Evolutionary conservation across 2,113 vertebrate species (phyloP).

Genomic region (Carassius carassius): DNA sequence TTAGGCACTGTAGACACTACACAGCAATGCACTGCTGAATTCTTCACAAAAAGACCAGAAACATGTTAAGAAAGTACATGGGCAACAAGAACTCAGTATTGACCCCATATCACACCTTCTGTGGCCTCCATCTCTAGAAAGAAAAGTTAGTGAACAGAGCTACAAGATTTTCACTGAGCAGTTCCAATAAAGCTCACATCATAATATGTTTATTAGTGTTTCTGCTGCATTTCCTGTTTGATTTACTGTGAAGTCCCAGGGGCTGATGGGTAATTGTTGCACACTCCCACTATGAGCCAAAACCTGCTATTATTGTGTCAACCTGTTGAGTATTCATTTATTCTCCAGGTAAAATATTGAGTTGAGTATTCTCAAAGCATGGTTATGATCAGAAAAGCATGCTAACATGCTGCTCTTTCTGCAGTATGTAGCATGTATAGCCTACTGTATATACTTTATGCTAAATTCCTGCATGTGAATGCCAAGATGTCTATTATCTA

Average conservation of each 20-base stretch:
- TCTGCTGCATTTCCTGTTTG: constrained; percentile 76
- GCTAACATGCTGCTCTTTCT: background rate
- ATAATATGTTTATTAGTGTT: constrained; percentile 74
- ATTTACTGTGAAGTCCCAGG: constrained; percentile 74
- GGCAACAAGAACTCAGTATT: no score
- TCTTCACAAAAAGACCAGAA: no score
- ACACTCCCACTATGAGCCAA: constrained; percentile 60
- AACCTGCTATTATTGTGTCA: constrained; percentile 33
- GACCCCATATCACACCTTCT: no score
- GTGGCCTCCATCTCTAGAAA: background rate
- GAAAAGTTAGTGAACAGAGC: background rate
- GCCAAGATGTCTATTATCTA: no score
- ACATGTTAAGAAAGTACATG: no score
- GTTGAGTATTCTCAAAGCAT: background rate
- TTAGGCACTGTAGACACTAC: no score
- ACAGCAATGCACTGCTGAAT: no score
- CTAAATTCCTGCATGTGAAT: no score
- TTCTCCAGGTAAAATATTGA: background rate
- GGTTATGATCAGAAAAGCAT: background rate
- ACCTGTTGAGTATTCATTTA: background rate
- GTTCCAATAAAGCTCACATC: constrained; percentile 67
- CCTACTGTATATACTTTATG: no score
- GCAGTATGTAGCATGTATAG: background rate
- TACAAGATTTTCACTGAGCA: constrained; percentile 44
- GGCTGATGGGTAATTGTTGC: constrained; percentile 68